Evolutionary conservation across 2,888 invertebrate genomes (phyloP), one percentile per base, ranked within the genome.

Genomic region (Trichopria drosophilae): DNA sequence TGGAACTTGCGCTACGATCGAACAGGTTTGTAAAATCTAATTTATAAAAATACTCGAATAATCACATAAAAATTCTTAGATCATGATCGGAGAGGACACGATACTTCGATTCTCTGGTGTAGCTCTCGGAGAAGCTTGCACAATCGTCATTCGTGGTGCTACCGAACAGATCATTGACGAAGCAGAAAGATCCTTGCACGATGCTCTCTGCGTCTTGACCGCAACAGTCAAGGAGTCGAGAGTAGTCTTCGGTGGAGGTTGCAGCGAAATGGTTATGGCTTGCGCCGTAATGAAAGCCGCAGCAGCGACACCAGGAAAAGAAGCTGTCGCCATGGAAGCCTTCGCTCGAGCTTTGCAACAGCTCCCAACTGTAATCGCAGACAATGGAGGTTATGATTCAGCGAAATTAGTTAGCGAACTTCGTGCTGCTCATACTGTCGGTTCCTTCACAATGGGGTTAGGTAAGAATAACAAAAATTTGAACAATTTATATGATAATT

Each of bases 81-180:
- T 94, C n/a, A 90, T 98, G 86, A 93, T 99, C 66, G 99, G 99
- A 19, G 99, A 99, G 75, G 99, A 99, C 69, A 88, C 88, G 47
- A 80, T 99, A 37, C 79, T 99, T 61, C 89, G 94, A 58, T 98
- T 99, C 80, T 90, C 92, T 32, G 97, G 96, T 37, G 96, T 97
- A 12, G 87, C 89, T 58, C 77, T 95, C 57, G 98, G 99, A 18
- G 91, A 99, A 72, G 99, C 99, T 7, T 99, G 99, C 76, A 94
- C 96, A 0, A 85, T 99, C 59, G 88, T 99, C 1, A 88, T 99
- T 64, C 87, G 99, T 54, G 99, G 98, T 40, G 97, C 99, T 20
- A 99, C 99, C 0, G 90, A 96, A 75, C 99, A 99, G 77, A 94
- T 96, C 69, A 84, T 99, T 26, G 99, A 99, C 68, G 99, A 99